phyloP scores from a whole-genome alignment of 1,140 invertebrate species.

The Papilio xuthus region DNA sequence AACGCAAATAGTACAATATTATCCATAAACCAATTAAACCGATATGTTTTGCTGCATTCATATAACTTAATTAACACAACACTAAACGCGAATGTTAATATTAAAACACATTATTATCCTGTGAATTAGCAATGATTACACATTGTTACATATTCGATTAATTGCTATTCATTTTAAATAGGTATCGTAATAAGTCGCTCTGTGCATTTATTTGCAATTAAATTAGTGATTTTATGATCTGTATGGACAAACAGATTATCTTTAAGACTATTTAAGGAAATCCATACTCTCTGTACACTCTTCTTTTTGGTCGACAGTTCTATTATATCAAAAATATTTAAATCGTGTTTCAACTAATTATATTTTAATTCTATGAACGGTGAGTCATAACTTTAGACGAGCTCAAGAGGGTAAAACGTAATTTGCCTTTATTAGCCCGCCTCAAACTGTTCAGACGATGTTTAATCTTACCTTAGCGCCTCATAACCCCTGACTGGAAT shows the following conservation, averaged over 20 bases:
- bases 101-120: background rate
- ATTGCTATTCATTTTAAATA: background rate
- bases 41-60: background rate
- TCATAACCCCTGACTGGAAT: constrained; percentile 27
- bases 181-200: background rate
- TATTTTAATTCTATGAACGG: background rate
- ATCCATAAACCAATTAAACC: background rate
- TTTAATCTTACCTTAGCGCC: constrained; percentile 32
- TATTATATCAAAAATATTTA: background rate
- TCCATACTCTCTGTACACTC: background rate
- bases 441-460: constrained; percentile 23
- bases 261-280: background rate
- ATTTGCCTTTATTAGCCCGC: constrained; percentile 12
- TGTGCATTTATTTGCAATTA: background rate
- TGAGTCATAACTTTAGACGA: background rate
- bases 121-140: constrained; percentile 1
- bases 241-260: background rate
- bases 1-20: background rate
- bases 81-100: background rate
- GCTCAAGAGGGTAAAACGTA: constrained; percentile 1
- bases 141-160: background rate
- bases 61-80: constrained; percentile 3
- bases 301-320: background rate
- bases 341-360: background rate
- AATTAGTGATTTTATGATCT: background rate